These are phyloP conservation scores for Odontamblyopus rebecca DNA, from an alignment of 2,797 vertebrate species.

Conservation along the genomic window DNA sequence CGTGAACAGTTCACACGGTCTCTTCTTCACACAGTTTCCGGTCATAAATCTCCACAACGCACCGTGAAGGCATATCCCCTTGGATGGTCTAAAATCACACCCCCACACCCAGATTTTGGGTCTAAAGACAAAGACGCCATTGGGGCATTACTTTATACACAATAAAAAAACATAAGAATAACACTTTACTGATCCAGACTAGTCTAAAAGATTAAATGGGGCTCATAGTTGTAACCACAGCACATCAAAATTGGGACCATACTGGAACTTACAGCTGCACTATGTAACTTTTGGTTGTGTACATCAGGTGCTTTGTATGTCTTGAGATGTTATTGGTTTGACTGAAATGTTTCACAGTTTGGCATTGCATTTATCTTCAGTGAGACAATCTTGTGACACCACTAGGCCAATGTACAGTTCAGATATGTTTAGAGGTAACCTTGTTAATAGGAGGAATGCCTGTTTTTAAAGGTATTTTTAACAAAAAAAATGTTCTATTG, in stretches of 20 bases:
- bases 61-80: conserved; percentile 67
- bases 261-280: background rate
- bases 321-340: too few species aligned
- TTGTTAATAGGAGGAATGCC: too few species aligned
- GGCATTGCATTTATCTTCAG: too few species aligned
- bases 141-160: conserved; percentile 33
- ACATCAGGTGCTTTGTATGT: too few species aligned
- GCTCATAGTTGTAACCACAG: too few species aligned
- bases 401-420: too few species aligned
- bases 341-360: too few species aligned
- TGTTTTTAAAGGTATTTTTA: too few species aligned
- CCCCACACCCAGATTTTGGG: conserved; percentile 31
- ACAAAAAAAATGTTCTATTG: too few species aligned
- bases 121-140: conserved; percentile 30
- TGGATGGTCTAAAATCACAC: conserved; percentile 59
- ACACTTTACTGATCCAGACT: conserved; percentile 30
- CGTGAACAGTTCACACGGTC: conserved; percentile 69
- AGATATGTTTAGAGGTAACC: too few species aligned
- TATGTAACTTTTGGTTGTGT: too few species aligned
- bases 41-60: conserved; percentile 72
- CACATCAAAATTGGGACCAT: background rate
- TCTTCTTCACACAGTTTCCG: conserved; percentile 67
- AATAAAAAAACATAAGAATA: conserved; percentile 5
- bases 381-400: too few species aligned
- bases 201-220: conserved; percentile 37